Evolutionary conservation across 2,113 vertebrate species (phyloP), one percentile per base, ranked within the genome.

Genomic region (Corvus hawaiiensis): DNA sequence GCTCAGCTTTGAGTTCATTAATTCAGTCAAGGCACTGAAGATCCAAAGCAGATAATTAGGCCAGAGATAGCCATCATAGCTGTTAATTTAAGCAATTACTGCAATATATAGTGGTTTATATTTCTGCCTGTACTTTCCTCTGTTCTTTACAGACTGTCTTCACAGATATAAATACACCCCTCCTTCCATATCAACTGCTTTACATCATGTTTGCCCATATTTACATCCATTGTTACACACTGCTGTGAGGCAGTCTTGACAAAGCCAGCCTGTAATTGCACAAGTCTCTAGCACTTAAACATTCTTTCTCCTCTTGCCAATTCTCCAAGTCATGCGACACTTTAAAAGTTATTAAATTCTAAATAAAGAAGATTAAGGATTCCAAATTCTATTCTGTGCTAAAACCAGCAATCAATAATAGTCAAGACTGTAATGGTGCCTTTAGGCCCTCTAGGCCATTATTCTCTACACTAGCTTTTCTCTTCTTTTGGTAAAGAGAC

Each of bases 271-370:
- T 33, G 26, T 22, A 86, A 82, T 55, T 20, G 55, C 72, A 56
- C n/a, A 21, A 44, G n/a, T 32, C 76, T 82, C 69, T 11, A 79
- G 73, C 86, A 79, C 43, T 56, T 41, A 23, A 78, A 62, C 56
- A 32, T 87, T 79, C 69, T 78, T 82, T 22, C 37, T 51, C 77
- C 66, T 91, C 66, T 30, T 89, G 92, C 90, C 93, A 93, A 72
- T 69, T 92, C 80, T 87, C 58, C 56, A 33, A 92, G 86, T 89
- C 96, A 92, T 3, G 23, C 64, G 94, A 84, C 80, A 46, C 84
- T 94, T 93, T 84, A 32, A 13, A 95, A 87, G 80, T 90, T 96
- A 95, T 95, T 96, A 89, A 82, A 89, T 84, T 93, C 96, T 92
- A 96, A 96, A 95, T 93, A 96, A 95, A 95, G 88, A 39, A 73